Base-by-base conservation (phyloP, 2,797 vertebrate species). In the Acridotheres tristis region DNA sequence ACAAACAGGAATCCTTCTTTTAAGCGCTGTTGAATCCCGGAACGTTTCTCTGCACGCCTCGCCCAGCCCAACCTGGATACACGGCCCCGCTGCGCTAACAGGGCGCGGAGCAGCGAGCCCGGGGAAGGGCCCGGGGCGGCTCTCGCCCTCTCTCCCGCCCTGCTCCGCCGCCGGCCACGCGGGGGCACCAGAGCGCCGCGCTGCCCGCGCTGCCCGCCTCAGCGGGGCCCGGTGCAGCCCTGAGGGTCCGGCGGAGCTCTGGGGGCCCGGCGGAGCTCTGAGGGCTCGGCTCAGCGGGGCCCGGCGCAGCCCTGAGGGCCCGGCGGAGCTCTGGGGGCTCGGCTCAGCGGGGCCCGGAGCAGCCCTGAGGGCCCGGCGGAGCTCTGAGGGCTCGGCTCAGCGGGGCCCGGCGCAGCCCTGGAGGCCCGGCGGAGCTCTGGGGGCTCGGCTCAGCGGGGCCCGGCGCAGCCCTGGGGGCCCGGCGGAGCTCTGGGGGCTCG, bases 101-200 rank as follows among this genome's bases (percentile, higher is more conserved):
- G 82, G 43, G 32, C 7, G 29, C 30, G 38, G 13, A 38, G 32
- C 3, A 38, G 43, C 1, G 7, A 40, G 45, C 18, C 10, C 17
- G 36, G 7, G 26, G 7, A 4, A 0, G 29, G n/a, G 2, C 18
- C 2, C 22, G 27, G 23, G 32, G 27, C 32, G 21, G 23, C 55
- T 26, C 40, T 43, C 29, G 34, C 11, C 38, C 25, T 20, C 6
- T 9, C 43, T 7, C 25, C 45, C 61, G 36, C 69, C 67, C 65
- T 22, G 68, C 63, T 53, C 90, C 65, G 29, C 76, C 18, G 23
- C 2, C 4, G 30, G 83, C 95, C 95, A 94, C 95, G 79, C 40
- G 95, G 94, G 85, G 95, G 94, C 85, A 57, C 88, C 90, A 93
- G 79, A 89, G 92, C 74, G 71, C 94, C 75, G 90, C 67, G 54